Conservation (phyloP, 2,888 invertebrate species). For the Melolontha melolontha region DNA sequence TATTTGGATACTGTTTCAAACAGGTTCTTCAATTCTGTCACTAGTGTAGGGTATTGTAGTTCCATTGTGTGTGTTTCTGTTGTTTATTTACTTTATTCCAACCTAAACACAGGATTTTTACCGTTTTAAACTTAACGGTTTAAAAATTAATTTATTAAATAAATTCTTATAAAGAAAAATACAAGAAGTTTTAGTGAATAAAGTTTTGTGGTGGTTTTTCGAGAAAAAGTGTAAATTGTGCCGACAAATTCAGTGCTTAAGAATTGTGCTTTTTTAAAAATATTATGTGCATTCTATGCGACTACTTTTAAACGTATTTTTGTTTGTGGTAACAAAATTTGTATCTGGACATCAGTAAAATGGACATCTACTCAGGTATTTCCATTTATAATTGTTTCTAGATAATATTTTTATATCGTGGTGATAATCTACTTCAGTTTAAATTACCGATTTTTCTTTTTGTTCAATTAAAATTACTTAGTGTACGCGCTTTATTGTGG, state of each 20-base stretch:
- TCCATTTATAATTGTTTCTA: conserved; percentile 13
- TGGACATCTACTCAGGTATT: conserved; percentile 43
- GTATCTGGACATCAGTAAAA: conserved; percentile 9
- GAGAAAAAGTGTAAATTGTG: conserved; percentile 8
- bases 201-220: conserved; percentile 2
- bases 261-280: no score
- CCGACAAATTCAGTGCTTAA: no score
- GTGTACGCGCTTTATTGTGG: no score
- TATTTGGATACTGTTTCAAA: conserved; percentile 47
- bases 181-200: not conserved
- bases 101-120: conserved; percentile 40
- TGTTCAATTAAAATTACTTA: no score
- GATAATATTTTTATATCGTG: not conserved
- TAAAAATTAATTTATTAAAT: conserved; percentile 1
- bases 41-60: conserved; percentile 49
- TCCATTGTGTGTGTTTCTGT: conserved; percentile 48
- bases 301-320: no score
- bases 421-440: no score
- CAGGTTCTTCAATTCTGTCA: conserved; percentile 50
- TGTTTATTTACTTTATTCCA: conserved; percentile 51
- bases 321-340: no score
- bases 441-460: no score
- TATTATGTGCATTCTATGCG: no score
- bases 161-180: not conserved
- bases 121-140: conserved; percentile 28